phyloP scores from a whole-genome alignment of 2,888 invertebrate genomes.

The Drosophila koepferae region DNA sequence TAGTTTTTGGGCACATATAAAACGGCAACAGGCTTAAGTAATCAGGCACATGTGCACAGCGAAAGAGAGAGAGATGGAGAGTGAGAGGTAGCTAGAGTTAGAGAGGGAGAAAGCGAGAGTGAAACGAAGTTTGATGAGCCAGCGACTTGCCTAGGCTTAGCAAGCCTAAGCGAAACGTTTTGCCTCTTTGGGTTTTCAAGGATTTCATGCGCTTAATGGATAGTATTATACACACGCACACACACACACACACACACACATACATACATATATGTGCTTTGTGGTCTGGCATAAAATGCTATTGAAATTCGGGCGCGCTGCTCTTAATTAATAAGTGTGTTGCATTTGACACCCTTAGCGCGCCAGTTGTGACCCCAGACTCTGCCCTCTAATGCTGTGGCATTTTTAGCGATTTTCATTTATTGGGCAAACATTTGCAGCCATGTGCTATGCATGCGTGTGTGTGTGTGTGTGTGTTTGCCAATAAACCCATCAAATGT shows the following conservation, averaged over 20 bases:
- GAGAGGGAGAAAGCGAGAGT: not conserved
- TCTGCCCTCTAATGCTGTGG: conserved; percentile 5
- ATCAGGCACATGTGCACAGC: conserved; percentile 16
- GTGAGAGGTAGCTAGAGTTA: not conserved
- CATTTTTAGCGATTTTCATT: conserved; percentile 68
- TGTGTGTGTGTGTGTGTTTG: conserved; percentile 24
- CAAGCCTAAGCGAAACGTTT: conserved; percentile 24
- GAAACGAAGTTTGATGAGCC: conserved; percentile 60
- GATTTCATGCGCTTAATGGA: conserved; percentile 38
- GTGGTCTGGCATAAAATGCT: conserved; percentile 68
- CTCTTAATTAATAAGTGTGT: conserved; percentile 77
- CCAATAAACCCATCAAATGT: conserved; percentile 67
- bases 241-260: not conserved
- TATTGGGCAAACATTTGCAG: conserved; percentile 71
- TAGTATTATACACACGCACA: not conserved
- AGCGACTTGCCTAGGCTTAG: conserved; percentile 37
- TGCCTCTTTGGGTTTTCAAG: conserved; percentile 12
- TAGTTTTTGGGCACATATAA: conserved; percentile 56
- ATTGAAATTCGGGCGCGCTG: conserved; percentile 47
- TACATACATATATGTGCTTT: conserved; percentile 32
- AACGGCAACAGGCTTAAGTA: conserved; percentile 27
- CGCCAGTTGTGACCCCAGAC: not conserved
- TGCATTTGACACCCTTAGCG: conserved; percentile 56
- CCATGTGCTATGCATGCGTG: conserved; percentile 50
- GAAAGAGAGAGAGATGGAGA: not conserved